A percentile compares a stretch with the other conserved stretches of the same genome.
Conservation (phyloP, 2,113 vertebrate species). For the Pseudopipra pipra region DNA sequence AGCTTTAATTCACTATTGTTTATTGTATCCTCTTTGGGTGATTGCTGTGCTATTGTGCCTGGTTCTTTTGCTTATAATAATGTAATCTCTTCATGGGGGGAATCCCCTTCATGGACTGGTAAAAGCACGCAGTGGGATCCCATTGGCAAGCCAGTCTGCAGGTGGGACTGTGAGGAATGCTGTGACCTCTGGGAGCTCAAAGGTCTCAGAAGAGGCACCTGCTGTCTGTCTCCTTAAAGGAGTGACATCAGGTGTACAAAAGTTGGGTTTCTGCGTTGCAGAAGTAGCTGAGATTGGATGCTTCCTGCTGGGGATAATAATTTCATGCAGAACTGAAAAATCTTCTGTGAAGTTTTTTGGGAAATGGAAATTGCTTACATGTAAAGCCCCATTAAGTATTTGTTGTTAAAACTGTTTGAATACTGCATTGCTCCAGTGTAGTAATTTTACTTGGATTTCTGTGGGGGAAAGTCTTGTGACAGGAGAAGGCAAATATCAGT, state of each 20-base stretch:
- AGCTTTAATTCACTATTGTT: accelerated
- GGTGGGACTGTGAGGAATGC: background rate
- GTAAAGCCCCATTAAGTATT: background rate
- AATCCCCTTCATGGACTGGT: accelerated
- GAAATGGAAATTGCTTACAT: background rate
- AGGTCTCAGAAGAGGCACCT: background rate
- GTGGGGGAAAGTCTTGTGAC: background rate
- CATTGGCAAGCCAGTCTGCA: accelerated
- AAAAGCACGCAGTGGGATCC: accelerated
- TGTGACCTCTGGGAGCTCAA: too few relatives aligned
- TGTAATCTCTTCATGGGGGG: accelerated
- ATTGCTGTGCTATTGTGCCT: accelerated
- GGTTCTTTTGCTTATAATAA: background rate
- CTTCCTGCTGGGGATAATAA: background rate
- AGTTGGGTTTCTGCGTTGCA: background rate
- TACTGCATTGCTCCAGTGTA: background rate
- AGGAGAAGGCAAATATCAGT: background rate
- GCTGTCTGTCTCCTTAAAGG: background rate
- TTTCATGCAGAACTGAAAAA: background rate
- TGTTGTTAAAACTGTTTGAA: background rate
- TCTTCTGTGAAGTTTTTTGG: background rate
- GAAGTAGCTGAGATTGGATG: background rate
- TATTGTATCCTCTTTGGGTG: too few relatives aligned
- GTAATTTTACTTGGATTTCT: background rate
- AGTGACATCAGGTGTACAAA: background rate